Base-by-base conservation (phyloP, 2,888 invertebrate genomes). In the Salpingus planirostris region DNA sequence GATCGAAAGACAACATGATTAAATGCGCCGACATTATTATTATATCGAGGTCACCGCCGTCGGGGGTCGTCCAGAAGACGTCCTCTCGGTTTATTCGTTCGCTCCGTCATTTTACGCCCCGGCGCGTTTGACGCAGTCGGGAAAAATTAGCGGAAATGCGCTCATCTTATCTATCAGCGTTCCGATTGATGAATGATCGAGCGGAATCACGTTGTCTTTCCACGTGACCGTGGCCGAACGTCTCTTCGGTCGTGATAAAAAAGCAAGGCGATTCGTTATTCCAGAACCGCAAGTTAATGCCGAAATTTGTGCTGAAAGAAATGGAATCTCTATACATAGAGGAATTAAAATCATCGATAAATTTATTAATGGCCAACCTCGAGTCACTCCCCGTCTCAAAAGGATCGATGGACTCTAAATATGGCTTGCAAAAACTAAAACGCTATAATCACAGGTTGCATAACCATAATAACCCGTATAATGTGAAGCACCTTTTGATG, bases 311-410 rank as follows among this genome's bases (percentile, higher is more conserved):
- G 44, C 78, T 99, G 52, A 99, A 99, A 76, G 98, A 99, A 72
- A 98, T 98, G 98, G 98, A 98, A 70, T 91, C 92, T 31, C 77
- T 99, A 59, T 98, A 95, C 73, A 86, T 97, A 58, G 98, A 99
- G 73, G 98, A 98, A 69, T 71, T 95, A 58, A 92, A 95, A 68
- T 85, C 95, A 38, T 92, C 95, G 46, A 96, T 99, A 66, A 97
- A 96, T 69, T 77, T 93, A 53, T 74, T 99, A 57, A 98, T 98
- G 91, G 90, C 91, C 44, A 98, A 98, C 74, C 75, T 98, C 66
- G 98, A 98, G 74, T 95, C 95, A 36, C 78, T 98, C 44, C 98
- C 98, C 25, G 97, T 98, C 43, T 93, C 96, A 39, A 96, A 97
- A 69, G 95, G 96, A 57, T 90, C 92, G 53, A 89, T 91, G 62